Evolutionary conservation across 2,113 vertebrate species (phyloP).

Genomic region (Chaetodon auriga): DNA sequence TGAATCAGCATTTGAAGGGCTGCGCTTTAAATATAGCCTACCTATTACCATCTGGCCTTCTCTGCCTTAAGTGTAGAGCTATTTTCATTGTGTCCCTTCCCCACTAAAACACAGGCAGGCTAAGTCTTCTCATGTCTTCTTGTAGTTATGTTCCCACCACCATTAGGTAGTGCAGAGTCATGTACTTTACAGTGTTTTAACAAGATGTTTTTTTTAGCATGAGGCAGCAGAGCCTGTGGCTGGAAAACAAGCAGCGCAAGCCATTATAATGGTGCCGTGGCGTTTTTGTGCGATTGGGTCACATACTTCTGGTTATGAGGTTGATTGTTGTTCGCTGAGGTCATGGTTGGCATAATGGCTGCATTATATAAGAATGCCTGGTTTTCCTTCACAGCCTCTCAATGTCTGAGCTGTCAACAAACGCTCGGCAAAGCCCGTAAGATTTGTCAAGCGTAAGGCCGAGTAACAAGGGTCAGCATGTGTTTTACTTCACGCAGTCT

Average conservation of each 20-base stretch:
- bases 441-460: slow-evolving; percentile 3
- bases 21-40: slow-evolving; percentile 42
- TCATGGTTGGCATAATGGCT: slow-evolving; percentile 71
- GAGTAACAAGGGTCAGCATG: slow-evolving; percentile 10
- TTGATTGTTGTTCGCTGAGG: slow-evolving; percentile 67
- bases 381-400: slow-evolving; percentile 37
- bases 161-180: slow-evolving; percentile 34
- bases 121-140: slow-evolving; percentile 5
- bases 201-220: slow-evolving; percentile 25
- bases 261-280: slow-evolving; percentile 38
- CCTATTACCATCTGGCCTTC: slow-evolving; percentile 44
- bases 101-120: slow-evolving; percentile 15
- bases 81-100: slow-evolving; percentile 38
- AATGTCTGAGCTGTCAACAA: slow-evolving; percentile 35
- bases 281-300: slow-evolving; percentile 57
- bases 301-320: slow-evolving; percentile 66
- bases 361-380: slow-evolving; percentile 67
- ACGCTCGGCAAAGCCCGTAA: slow-evolving; percentile 11
- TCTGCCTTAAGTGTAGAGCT: slow-evolving; percentile 28
- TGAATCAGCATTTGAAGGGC: slow-evolving; percentile 41
- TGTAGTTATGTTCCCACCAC: not conserved
- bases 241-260: slow-evolving; percentile 53
- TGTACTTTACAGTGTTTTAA: slow-evolving; percentile 39
- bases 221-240: slow-evolving; percentile 41
- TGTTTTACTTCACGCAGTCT: not conserved